Evolutionary conservation across 1,140 invertebrate genomes (phyloP).

Genomic region (Portunus trituberculatus): DNA sequence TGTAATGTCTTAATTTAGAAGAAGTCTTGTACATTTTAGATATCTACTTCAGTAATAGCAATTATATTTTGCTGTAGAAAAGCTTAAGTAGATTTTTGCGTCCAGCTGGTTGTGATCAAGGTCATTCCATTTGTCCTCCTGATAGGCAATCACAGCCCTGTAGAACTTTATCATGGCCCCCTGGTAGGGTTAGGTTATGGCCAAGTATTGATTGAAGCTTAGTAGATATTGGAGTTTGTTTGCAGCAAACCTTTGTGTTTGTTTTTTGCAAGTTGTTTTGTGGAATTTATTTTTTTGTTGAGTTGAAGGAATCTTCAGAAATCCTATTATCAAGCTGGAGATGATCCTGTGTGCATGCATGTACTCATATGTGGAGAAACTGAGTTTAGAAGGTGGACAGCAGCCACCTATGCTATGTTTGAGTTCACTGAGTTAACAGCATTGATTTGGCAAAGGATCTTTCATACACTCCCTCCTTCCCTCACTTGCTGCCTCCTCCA

Average conservation of each 20-base stretch:
- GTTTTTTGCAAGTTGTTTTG: not conserved
- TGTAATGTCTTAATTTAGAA: not conserved
- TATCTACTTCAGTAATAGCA: not conserved
- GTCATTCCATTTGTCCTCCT: too few relatives aligned
- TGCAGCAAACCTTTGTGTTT: not conserved
- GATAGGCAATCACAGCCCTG: too few relatives aligned
- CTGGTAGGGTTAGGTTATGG: too few relatives aligned
- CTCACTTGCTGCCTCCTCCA: constrained; percentile 50
- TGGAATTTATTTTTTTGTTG: not conserved
- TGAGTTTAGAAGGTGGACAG: not conserved
- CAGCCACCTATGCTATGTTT: not conserved
- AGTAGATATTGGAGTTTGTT: not conserved
- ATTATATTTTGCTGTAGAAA: constrained; percentile 17
- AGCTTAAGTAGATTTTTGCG: too few relatives aligned
- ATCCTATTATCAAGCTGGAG: not conserved
- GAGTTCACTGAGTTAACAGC: not conserved
- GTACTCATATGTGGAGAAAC: not conserved
- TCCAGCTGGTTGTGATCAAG: too few relatives aligned
- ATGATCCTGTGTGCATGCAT: not conserved
- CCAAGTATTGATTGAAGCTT: not conserved
- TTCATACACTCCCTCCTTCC: not conserved
- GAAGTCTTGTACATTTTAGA: not conserved
- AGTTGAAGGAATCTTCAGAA: not conserved
- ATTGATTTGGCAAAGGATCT: not conserved
- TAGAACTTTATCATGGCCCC: too few relatives aligned